Percentiles rank a stretch among this genome's conserved stretches.
phyloP scores from a whole-genome alignment of 2,888 invertebrate genomes.

The Nowickia ferox region DNA sequence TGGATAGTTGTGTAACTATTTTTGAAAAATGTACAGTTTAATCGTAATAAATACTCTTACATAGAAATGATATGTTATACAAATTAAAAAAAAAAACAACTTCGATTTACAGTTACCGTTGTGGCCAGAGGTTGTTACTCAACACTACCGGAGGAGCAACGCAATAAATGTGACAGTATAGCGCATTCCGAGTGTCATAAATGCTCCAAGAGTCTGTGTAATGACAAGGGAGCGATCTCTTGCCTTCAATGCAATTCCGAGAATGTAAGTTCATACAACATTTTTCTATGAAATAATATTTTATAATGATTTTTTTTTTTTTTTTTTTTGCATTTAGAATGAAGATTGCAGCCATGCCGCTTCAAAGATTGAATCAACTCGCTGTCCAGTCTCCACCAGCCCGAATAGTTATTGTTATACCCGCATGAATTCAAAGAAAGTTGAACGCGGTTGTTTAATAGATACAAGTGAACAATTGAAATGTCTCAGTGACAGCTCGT shows the following conservation, averaged over 20 bases:
- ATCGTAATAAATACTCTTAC: no score
- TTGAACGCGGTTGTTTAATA: conserved; percentile 78
- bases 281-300: not conserved
- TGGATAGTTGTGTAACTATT: conserved; percentile 80
- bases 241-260: conserved; percentile 79
- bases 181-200: conserved; percentile 76
- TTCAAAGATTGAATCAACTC: conserved; percentile 69
- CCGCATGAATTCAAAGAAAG: conserved; percentile 51
- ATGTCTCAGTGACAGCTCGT: conserved; percentile 75
- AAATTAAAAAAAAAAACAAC: not conserved
- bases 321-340: conserved; percentile 71
- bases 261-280: conserved; percentile 73
- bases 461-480: conserved; percentile 76
- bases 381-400: conserved; percentile 77
- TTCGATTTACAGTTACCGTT: conserved; percentile 75
- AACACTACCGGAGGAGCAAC: conserved; percentile 74
- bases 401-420: conserved; percentile 80
- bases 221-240: conserved; percentile 77
- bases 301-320: not conserved
- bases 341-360: conserved; percentile 74
- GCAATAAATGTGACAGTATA: conserved; percentile 75
- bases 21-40: conserved; percentile 78
- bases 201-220: conserved; percentile 78
- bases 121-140: conserved; percentile 78
- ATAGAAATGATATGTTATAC: no score